phyloP scores from a whole-genome alignment of 2,888 invertebrate species.

The Epinotia demarniana region DNA sequence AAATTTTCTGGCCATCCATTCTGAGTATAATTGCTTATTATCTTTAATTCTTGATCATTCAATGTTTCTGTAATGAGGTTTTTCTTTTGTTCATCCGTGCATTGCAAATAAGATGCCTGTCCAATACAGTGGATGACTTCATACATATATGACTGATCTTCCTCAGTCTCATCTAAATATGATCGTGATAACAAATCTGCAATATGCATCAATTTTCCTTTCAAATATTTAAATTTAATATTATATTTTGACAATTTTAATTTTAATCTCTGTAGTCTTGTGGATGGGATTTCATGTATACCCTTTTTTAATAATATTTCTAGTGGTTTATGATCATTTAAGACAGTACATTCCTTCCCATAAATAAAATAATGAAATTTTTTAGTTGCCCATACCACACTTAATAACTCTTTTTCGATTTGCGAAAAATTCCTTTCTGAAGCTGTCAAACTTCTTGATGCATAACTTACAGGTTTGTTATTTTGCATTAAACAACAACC shows the following conservation, averaged over 20 bases:
- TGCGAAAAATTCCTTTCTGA: slow-evolving; percentile 51
- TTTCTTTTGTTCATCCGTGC: slow-evolving; percentile 41
- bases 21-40: slow-evolving; percentile 34
- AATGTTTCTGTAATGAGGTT: slow-evolving; percentile 40
- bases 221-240: slow-evolving; percentile 48
- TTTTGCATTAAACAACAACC: slow-evolving; percentile 22
- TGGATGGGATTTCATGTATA: too few species aligned
- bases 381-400: slow-evolving; percentile 56
- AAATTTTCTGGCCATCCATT: slow-evolving; percentile 45
- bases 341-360: slow-evolving; percentile 40
- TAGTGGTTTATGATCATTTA: too few species aligned
- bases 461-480: slow-evolving; percentile 45
- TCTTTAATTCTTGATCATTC: slow-evolving; percentile 41
- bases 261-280: background rate
- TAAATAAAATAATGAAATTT: slow-evolving; percentile 59
- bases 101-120: slow-evolving; percentile 41
- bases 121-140: slow-evolving; percentile 48
- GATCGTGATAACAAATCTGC: slow-evolving; percentile 53
- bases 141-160: slow-evolving; percentile 45
- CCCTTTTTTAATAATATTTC: too few species aligned
- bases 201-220: slow-evolving; percentile 52
- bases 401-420: slow-evolving; percentile 64
- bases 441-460: slow-evolving; percentile 43
- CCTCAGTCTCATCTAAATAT: background rate
- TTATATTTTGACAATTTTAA: slow-evolving; percentile 13